Evolutionary conservation across 2,113 vertebrate genomes (phyloP).

Genomic region (Callorhinus ursinus): DNA sequence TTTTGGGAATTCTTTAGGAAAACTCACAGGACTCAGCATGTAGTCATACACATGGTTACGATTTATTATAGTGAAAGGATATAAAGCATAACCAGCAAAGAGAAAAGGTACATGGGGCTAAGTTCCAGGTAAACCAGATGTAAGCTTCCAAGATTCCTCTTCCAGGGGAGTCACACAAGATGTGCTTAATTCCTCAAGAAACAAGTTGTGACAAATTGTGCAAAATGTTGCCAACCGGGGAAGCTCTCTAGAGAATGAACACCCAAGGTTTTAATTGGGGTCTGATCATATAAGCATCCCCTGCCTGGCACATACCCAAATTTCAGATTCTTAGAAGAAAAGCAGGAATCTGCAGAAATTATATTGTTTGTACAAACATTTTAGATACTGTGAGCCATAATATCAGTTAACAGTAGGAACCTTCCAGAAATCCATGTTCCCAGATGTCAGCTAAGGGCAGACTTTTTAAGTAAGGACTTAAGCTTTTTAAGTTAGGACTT

Average conservation of each 20-base stretch:
- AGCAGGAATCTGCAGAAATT: not conserved
- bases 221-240: not conserved
- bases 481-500: not conserved
- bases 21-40: not conserved
- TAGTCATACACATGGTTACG: not conserved
- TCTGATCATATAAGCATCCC: not conserved
- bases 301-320: not conserved
- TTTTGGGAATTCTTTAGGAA: not conserved
- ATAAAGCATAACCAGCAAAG: not conserved
- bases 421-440: not conserved
- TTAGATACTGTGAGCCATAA: not conserved
- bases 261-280: not conserved
- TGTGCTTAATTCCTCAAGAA: not conserved
- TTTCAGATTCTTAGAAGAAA: conserved; percentile 38
- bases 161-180: not conserved
- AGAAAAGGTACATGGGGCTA: not conserved
- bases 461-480: not conserved
- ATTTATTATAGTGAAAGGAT: not conserved
- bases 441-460: not conserved
- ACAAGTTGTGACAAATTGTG: not conserved
- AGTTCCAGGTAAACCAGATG: not conserved
- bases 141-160: not conserved
- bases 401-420: not conserved
- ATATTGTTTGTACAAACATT: not conserved
- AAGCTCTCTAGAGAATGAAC: not conserved